A percentile compares a stretch with the other conserved stretches of the same genome.
Evolutionary conservation across 1,140 invertebrate genomes (phyloP).

Genomic region (Anastrepha obliqua): DNA sequence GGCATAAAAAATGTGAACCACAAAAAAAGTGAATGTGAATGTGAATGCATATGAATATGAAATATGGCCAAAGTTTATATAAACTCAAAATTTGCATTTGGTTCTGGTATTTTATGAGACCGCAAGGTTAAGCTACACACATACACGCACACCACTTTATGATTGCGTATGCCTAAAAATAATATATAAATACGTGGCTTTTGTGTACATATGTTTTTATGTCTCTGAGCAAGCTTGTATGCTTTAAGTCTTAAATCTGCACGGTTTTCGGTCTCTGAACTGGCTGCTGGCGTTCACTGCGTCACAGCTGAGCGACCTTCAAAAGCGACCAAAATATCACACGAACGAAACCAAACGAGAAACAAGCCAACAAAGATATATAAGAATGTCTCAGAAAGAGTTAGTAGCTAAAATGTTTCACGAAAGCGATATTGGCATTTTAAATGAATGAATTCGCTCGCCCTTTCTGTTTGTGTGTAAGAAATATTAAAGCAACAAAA

Average conservation of each 20-base stretch:
- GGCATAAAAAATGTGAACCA: not conserved
- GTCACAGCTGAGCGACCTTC: constrained; percentile 14
- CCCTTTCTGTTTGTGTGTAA: no score
- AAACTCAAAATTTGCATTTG: constrained; percentile 8
- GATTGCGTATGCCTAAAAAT: not conserved
- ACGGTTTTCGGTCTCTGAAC: not conserved
- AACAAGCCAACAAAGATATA: not conserved
- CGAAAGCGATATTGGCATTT: no score
- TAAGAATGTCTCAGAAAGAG: no score
- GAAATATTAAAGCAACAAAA: no score
- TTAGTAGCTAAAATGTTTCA: no score
- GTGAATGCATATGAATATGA: not conserved
- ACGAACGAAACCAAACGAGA: not conserved
- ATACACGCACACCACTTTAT: not conserved
- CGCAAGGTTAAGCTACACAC: not conserved
- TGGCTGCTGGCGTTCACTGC: not conserved
- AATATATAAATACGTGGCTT: not conserved
- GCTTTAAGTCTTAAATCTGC: not conserved
- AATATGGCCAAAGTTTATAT: not conserved
- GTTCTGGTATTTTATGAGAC: not conserved
- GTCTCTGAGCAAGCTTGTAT: not conserved
- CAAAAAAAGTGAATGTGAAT: no score
- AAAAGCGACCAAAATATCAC: not conserved
- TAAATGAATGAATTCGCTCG: no score
- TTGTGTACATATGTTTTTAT: constrained; percentile 1